Base-by-base conservation (phyloP, 2,888 invertebrate species). In the Petrophora chlorosata region DNA sequence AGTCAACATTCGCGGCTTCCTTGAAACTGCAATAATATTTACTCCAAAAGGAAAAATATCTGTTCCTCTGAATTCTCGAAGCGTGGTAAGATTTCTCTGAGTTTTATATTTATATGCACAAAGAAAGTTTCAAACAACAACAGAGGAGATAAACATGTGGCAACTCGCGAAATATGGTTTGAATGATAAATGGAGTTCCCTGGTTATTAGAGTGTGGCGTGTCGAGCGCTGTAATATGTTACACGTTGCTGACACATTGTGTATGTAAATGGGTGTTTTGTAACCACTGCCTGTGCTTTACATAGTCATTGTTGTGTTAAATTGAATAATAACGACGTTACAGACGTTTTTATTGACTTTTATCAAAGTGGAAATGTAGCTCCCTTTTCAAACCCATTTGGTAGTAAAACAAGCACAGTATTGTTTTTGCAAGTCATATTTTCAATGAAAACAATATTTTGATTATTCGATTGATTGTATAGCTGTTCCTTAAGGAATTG, bases 161-260 rank as follows among this genome's bases (percentile, higher is more conserved):
- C 59, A 67, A 70, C 70, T 70, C 69, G 65, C 71, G 74, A 79
- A 74, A 73, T 75, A 78, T 73, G 74, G 70, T 75, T 67, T 56
- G 59, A 61, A 71, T 79, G 79, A 80, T 76, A 73, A 78, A 79
- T 79, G 71, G 68, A 67, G 61, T 63, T 38, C 53, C 49, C 53
- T 54, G 54, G 65, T 75, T 74, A 76, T 74, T 74, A 76, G 59
- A 65, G 58, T 65, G 65, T 51, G 60, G 56, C 59, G 63, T 67
- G 70, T 66, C 62, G 67, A 67, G 63, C 56, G 61, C 45, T 49
- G 56, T 65, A 58, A 58, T 67, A 57, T 63, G 61, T 66, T 65
- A 63, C 58, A 58, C 50, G 60, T 53, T 40, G 51, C 48, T 53
- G 59, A 63, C 57, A 53, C 54, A 43, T 59, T 40, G 55, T 50